Percentiles rank a stretch among this genome's conserved stretches.
phyloP scores from a whole-genome alignment of 2,797 vertebrate genomes.

The Chelidonichthys spinosus region DNA sequence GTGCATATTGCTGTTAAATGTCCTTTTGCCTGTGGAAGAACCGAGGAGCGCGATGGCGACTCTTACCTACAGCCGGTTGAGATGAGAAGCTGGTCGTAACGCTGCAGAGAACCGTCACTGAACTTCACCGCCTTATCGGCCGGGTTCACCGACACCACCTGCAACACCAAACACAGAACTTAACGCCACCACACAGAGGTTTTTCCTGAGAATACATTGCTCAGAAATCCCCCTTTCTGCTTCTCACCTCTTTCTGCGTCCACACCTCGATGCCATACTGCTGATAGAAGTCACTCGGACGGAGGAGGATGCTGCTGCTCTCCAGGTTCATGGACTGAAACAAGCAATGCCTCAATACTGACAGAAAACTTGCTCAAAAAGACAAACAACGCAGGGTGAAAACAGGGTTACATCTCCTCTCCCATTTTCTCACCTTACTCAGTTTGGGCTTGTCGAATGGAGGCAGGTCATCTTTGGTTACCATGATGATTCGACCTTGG shows the following conservation, averaged over 20 bases:
- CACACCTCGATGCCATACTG: slow-evolving; percentile 85
- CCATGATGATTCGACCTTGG: slow-evolving; percentile 87
- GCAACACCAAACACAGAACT: slow-evolving; percentile 19
- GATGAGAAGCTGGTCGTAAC: slow-evolving; percentile 88
- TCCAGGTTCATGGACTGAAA: slow-evolving; percentile 82
- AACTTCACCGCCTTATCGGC: slow-evolving; percentile 79
- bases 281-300: slow-evolving; percentile 84
- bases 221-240: not conserved
- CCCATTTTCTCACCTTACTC: slow-evolving; percentile 85
- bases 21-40: not conserved
- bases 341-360: not conserved
- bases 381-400: no score
- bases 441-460: slow-evolving; percentile 91
- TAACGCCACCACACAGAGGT: not conserved
- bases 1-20: not conserved
- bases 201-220: not conserved
- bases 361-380: not conserved
- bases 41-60: not conserved
- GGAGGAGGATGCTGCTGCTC: slow-evolving; percentile 81
- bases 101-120: slow-evolving; percentile 80
- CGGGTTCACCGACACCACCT: slow-evolving; percentile 85
- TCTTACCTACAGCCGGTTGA: slow-evolving; percentile 88
- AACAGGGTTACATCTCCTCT: not conserved
- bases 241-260: slow-evolving; percentile 86
- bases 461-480: slow-evolving; percentile 85